Evolutionary conservation across 2,113 vertebrate genomes (phyloP).

Genomic region (Puntigrus tetrazona): DNA sequence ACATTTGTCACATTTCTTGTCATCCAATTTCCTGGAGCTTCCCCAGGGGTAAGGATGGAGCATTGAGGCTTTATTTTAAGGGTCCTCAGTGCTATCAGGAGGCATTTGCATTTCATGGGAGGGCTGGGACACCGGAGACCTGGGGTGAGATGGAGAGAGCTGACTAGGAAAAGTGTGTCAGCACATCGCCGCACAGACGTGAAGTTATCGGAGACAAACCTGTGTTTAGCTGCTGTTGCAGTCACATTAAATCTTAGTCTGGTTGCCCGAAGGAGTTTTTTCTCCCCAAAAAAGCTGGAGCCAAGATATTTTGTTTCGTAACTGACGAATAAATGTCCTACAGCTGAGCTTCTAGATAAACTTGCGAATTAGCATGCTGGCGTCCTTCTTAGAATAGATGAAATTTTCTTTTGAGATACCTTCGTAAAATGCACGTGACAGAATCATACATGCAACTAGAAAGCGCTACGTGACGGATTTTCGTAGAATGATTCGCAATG

Average conservation of each 20-base stretch:
- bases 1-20: constrained; percentile 28
- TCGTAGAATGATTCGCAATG: neutral
- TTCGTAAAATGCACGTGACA: neutral
- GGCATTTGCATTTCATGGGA: constrained; percentile 53
- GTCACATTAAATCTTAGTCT: constrained; percentile 5
- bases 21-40: constrained; percentile 5
- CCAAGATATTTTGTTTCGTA: neutral
- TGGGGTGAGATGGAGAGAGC: constrained; percentile 39
- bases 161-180: constrained; percentile 42
- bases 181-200: constrained; percentile 20
- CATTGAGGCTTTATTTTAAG: constrained; percentile 45
- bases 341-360: neutral
- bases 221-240: neutral
- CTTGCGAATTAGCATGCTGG: neutral
- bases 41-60: constrained; percentile 28
- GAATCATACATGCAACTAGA: neutral
- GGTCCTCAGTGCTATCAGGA: constrained; percentile 15
- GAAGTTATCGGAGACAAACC: neutral
- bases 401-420: neutral
- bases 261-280: neutral
- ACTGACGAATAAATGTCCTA: neutral
- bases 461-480: neutral
- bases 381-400: neutral
- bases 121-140: constrained; percentile 25
- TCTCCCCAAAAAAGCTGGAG: neutral